Base-by-base conservation (phyloP, 2,888 invertebrate species). In the Sinodicranocentrus sp. region DNA sequence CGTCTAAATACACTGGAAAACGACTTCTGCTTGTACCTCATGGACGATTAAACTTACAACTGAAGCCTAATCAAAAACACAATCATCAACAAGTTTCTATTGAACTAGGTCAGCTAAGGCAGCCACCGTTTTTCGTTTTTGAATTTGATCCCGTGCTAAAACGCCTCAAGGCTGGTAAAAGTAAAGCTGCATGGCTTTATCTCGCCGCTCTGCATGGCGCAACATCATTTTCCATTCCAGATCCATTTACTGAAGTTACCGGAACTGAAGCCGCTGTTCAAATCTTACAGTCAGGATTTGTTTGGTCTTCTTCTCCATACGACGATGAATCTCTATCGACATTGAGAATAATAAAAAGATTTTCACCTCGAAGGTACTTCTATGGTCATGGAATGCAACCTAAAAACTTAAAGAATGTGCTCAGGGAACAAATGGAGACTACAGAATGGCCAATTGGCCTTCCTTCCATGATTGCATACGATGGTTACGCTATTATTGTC, bases 241-340 rank as follows among this genome's bases (percentile, higher is more conserved):
- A 87, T 25, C 80, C 80, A 0, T 87, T 84, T 44, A 84, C 84
- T 0, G 82, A 61, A 10, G 1, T 84, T 3, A 84, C 87, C 0
- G 87, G 87, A 5, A 80, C 78, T 3, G 85, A 87, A 59, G 21
- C 48, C 44, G 85, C 85, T 0, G 23, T 85, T 0, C 15, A 63
- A 44, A 84, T 87, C 10, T 21, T 87, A 8, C 83, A 87, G 52
- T 84, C 84, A 15, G 83, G 67, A 1, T 72, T 52, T n/a, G 83
- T 84, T 0, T 87, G 87, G 87, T 83, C 85, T 0, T 70, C 67
- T 3, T 57, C 79, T 10, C 87, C 85, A 0, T 84, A 77, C 19
- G 84, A 87, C 21, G 25, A 17, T 10, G 85, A 85, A 25, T 75
- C 44, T 1, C 1, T 44, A 10, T 15, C 33, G 2, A 79, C 33